Percentiles rank a stretch among this genome's conserved stretches.
phyloP scores from a whole-genome alignment of 2,113 vertebrate species.

The Mustela lutreola region DNA sequence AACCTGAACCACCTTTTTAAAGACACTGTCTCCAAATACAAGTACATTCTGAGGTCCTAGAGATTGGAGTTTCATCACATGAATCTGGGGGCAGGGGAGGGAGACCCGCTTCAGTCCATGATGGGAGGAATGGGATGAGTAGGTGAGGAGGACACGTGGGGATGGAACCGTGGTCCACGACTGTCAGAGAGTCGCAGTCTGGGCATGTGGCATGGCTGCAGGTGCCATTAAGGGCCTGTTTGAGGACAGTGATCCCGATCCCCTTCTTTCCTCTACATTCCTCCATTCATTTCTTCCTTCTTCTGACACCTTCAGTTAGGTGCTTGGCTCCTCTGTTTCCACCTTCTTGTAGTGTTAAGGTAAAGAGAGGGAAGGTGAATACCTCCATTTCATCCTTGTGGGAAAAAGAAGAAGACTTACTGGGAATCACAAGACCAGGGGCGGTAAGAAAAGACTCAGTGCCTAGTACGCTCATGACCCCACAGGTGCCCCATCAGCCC shows the following conservation, averaged over 20 bases:
- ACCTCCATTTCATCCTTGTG: not conserved
- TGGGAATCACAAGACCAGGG: not conserved
- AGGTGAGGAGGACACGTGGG: not conserved
- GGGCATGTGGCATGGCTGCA: no score
- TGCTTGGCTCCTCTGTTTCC: no score
- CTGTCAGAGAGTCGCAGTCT: not conserved
- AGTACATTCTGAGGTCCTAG: not conserved
- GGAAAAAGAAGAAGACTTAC: not conserved
- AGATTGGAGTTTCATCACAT: not conserved
- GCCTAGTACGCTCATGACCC: not conserved
- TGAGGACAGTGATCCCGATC: no score
- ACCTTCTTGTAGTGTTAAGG: not conserved
- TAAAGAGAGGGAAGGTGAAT: not conserved
- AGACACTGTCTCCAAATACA: not conserved
- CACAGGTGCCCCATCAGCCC: not conserved
- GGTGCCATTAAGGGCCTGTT: rapidly evolving
- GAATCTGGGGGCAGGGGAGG: not conserved
- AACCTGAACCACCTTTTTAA: not conserved
- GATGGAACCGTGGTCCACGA: not conserved
- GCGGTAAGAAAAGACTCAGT: not conserved
- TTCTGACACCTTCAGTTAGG: not conserved
- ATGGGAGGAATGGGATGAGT: not conserved
- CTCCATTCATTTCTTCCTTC: not conserved
- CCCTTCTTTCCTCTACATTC: not conserved
- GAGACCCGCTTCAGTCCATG: no score